A percentile compares a stretch with the other conserved stretches of the same genome.
Evolutionary conservation across 2,888 invertebrate species (phyloP).

Genomic region (Acanthoscelides obtectus): DNA sequence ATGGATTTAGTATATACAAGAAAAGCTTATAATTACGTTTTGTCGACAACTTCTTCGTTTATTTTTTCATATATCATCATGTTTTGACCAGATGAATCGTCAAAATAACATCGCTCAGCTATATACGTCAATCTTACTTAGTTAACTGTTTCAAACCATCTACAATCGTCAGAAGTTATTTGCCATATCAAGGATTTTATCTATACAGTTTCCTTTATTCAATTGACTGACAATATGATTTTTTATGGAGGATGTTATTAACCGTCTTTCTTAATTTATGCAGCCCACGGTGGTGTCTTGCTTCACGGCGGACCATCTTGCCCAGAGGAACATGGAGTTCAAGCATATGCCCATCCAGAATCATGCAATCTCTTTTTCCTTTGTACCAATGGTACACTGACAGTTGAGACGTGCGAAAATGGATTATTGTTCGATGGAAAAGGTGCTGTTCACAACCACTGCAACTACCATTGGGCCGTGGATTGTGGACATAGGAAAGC

Average conservation of each 20-base stretch:
- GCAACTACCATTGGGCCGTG: slow-evolving; percentile 92
- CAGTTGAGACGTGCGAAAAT: slow-evolving; percentile 87
- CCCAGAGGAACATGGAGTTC: slow-evolving; percentile 75
- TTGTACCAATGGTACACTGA: slow-evolving; percentile 86
- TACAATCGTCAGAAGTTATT: too few relatives aligned
- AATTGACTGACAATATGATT: background rate
- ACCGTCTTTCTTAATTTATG: slow-evolving; percentile 27
- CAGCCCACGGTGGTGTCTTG: slow-evolving; percentile 59
- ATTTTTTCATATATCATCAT: too few relatives aligned
- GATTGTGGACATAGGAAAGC: slow-evolving; percentile 77
- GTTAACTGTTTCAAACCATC: too few relatives aligned
- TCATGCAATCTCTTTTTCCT: slow-evolving; percentile 86
- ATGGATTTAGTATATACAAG: too few relatives aligned
- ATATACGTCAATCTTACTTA: too few relatives aligned
- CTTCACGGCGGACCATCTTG: slow-evolving; percentile 66
- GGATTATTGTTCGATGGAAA: slow-evolving; percentile 88
- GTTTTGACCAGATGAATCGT: too few relatives aligned
- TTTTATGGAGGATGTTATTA: background rate
- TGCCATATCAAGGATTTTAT: background rate
- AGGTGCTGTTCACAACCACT: slow-evolving; percentile 84
- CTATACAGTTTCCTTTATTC: background rate
- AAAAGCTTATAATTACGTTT: too few relatives aligned
- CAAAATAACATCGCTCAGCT: too few relatives aligned
- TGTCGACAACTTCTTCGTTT: too few relatives aligned
- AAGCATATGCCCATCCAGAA: slow-evolving; percentile 83